Evolutionary conservation across 2,113 vertebrate species (phyloP).

Genomic region (Hyla sarda): DNA sequence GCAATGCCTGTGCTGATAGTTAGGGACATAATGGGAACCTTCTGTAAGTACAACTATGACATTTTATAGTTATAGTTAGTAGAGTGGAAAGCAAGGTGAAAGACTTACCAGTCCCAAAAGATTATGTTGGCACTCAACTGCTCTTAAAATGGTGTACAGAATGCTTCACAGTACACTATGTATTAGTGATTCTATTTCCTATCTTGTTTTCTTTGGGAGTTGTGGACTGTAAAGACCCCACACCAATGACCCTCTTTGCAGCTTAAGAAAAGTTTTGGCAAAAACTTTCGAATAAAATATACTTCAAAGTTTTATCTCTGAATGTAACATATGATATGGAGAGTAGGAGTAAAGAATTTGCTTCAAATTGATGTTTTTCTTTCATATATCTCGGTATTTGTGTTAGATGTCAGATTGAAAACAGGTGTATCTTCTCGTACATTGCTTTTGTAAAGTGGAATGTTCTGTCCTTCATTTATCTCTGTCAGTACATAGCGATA

Average conservation of each 20-base stretch:
- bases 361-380: constrained; percentile 36
- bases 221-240: background rate
- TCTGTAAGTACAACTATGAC: too few species aligned
- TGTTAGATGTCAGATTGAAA: constrained; percentile 53
- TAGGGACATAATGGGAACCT: too few species aligned
- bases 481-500: constrained; percentile 51
- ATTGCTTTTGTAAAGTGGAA: constrained; percentile 46
- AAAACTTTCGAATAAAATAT: constrained; percentile 21
- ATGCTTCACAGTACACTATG: background rate
- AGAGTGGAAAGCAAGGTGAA: too few species aligned
- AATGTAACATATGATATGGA: constrained; percentile 39
- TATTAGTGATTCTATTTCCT: background rate
- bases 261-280: background rate
- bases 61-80: too few species aligned
- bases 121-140: background rate
- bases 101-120: too few species aligned
- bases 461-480: constrained; percentile 44
- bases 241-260: background rate
- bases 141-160: background rate
- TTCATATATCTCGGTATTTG: constrained; percentile 38
- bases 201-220: background rate
- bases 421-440: constrained; percentile 54
- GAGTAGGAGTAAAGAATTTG: background rate
- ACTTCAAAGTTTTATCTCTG: constrained; percentile 22
- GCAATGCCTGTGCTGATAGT: too few species aligned